Evolutionary conservation across 2,888 invertebrate genomes (phyloP).

Genomic region (Leistus spinibarbis): DNA sequence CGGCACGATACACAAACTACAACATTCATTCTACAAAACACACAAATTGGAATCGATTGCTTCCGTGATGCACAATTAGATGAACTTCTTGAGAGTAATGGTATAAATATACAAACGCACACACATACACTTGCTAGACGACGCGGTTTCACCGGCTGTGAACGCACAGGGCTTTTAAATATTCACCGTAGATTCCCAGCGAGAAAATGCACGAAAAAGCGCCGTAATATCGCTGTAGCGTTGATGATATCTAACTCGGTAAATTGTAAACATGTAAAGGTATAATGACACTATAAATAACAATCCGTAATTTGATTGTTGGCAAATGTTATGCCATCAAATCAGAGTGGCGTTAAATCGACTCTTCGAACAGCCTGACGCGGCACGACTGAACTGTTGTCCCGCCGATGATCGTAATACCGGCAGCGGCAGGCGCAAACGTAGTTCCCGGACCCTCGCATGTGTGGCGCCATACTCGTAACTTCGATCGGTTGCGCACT

Average conservation of each 20-base stretch:
- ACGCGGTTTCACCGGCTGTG: slow-evolving; percentile 26
- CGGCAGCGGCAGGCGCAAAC: slow-evolving; percentile 35
- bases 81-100: slow-evolving; percentile 14
- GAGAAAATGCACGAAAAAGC: slow-evolving; percentile 16
- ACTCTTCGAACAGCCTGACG: slow-evolving; percentile 47
- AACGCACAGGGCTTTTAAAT: slow-evolving; percentile 24
- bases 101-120: slow-evolving; percentile 4
- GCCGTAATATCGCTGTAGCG: slow-evolving; percentile 1
- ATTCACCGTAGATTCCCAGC: slow-evolving; percentile 18
- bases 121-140: slow-evolving; percentile 28
- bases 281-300: slow-evolving; percentile 14
- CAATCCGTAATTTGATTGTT: slow-evolving; percentile 26
- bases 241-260: slow-evolving; percentile 15
- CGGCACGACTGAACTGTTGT: slow-evolving; percentile 51
- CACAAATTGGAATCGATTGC: slow-evolving; percentile 9
- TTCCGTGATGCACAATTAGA: slow-evolving; percentile 16
- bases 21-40: slow-evolving; percentile 25
- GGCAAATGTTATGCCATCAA: slow-evolving; percentile 28
- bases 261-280: slow-evolving; percentile 15
- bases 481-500: slow-evolving; percentile 58
- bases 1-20: slow-evolving; percentile 18
- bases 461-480: slow-evolving; percentile 48
- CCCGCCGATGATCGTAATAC: slow-evolving; percentile 40
- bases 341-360: slow-evolving; percentile 9
- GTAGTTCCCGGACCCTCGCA: slow-evolving; percentile 7